Conservation (phyloP, 2,888 invertebrate species). For the Dicycla oo region DNA sequence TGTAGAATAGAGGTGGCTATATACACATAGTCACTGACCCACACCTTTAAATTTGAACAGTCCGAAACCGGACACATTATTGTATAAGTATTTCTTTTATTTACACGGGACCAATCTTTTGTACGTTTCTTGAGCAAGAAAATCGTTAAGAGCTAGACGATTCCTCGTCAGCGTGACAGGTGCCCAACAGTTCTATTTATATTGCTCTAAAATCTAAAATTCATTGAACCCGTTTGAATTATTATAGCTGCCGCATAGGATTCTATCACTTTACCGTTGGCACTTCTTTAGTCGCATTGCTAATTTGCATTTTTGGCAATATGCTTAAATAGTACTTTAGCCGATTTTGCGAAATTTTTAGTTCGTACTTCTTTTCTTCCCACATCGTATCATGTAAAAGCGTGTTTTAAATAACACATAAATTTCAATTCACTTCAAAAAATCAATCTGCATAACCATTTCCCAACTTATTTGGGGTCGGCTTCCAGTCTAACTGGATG, state of each 20-base stretch:
- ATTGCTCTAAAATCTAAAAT: conserved; percentile 17
- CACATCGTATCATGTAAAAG: not conserved
- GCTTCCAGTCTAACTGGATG: too few relatives aligned
- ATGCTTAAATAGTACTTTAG: not conserved
- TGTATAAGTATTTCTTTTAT: not conserved
- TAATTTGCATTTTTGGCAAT: conserved; percentile 12
- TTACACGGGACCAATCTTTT: not conserved
- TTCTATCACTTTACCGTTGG: conserved; percentile 2
- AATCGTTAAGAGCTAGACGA: not conserved
- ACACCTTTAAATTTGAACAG: too few relatives aligned
- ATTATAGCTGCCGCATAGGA: not conserved
- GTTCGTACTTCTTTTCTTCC: not conserved
- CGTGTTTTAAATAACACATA: not conserved
- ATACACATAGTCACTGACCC: too few relatives aligned
- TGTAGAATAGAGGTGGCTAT: too few relatives aligned
- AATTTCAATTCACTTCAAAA: not conserved
- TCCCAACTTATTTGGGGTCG: too few relatives aligned
- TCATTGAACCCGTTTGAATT: conserved; percentile 3
- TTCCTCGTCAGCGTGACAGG: not conserved
- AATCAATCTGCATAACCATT: too few relatives aligned
- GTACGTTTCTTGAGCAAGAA: not conserved
- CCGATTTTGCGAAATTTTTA: not conserved
- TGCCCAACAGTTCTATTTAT: conserved; percentile 17
- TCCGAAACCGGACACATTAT: too few relatives aligned
- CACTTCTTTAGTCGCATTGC: not conserved